Percentiles rank a stretch among this genome's conserved stretches.
Conservation (phyloP, 2,113 vertebrate species). For the Osmerus eperlanus region DNA sequence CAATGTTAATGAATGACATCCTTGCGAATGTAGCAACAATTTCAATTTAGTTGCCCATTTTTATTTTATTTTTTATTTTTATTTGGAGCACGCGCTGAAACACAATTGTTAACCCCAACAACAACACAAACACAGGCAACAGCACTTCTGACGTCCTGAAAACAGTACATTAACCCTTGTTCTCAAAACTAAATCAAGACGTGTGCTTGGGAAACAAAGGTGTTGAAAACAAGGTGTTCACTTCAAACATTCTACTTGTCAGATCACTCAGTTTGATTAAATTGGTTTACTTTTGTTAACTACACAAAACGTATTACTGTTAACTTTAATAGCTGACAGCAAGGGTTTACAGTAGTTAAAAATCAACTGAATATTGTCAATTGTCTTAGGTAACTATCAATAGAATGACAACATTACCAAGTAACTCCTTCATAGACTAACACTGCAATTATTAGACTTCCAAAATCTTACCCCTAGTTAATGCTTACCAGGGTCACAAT, state of each 20-base stretch:
- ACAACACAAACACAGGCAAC: slow-evolving; percentile 52
- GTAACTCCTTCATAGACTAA: slow-evolving; percentile 25
- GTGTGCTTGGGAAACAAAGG: slow-evolving; percentile 54
- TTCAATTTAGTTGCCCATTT: too few species aligned
- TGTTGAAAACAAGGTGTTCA: slow-evolving; percentile 60
- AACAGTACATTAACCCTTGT: slow-evolving; percentile 22
- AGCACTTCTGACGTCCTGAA: slow-evolving; percentile 65
- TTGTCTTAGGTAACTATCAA: slow-evolving; percentile 41
- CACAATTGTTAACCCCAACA: slow-evolving; percentile 12
- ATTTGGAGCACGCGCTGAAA: slow-evolving; percentile 27
- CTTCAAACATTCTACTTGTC: slow-evolving; percentile 37
- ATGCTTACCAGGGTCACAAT: slow-evolving; percentile 25
- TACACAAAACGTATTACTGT: slow-evolving; percentile 37
- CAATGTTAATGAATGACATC: slow-evolving; percentile 26
- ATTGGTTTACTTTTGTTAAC: slow-evolving; percentile 42
- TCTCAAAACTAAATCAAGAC: slow-evolving; percentile 50
- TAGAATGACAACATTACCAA: slow-evolving; percentile 39
- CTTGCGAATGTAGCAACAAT: slow-evolving; percentile 40
- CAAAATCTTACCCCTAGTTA: slow-evolving; percentile 15
- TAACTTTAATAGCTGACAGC: slow-evolving; percentile 30
- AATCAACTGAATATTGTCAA: slow-evolving; percentile 13
- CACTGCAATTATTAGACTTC: slow-evolving; percentile 10
- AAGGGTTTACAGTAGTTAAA: slow-evolving; percentile 59
- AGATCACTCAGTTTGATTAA: slow-evolving; percentile 35
- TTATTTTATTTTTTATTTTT: slow-evolving; percentile 13